phyloP scores from a whole-genome alignment of 2,797 vertebrate genomes.

The Pygocentrus nattereri region DNA sequence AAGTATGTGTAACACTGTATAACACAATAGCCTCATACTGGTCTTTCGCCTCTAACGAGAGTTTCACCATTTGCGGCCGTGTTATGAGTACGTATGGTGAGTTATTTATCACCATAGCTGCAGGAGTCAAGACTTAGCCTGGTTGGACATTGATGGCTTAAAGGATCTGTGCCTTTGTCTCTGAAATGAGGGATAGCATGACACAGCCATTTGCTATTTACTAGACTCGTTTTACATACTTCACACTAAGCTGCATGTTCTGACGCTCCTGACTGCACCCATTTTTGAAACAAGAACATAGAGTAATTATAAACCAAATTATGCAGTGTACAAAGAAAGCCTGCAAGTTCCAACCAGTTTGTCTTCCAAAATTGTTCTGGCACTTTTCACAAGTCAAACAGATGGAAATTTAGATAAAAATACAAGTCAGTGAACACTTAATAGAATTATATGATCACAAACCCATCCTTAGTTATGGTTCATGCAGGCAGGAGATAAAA shows the following conservation, averaged over 20 bases:
- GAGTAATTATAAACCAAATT: background rate
- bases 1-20: background rate
- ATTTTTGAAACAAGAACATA: too few species aligned
- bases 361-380: background rate
- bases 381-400: background rate
- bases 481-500: background rate
- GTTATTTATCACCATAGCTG: slow-evolving; percentile 37
- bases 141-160: background rate
- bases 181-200: slow-evolving; percentile 8
- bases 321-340: background rate
- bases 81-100: too few species aligned
- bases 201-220: background rate
- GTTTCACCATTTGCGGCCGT: slow-evolving; percentile 31
- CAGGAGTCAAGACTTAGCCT: slow-evolving; percentile 7
- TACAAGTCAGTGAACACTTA: background rate
- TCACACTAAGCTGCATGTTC: background rate
- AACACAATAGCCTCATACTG: slow-evolving; percentile 6
- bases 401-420: background rate
- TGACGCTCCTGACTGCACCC: background rate
- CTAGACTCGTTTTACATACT: background rate
- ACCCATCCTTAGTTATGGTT: background rate
- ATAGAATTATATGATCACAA: background rate
- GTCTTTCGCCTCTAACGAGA: slow-evolving; percentile 32
- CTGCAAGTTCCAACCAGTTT: background rate
- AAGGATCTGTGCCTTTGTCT: background rate